Evolutionary conservation across 1,140 invertebrate genomes (phyloP), one percentile per base, ranked within the genome.

Genomic region (Drosophila setifemur): DNA sequence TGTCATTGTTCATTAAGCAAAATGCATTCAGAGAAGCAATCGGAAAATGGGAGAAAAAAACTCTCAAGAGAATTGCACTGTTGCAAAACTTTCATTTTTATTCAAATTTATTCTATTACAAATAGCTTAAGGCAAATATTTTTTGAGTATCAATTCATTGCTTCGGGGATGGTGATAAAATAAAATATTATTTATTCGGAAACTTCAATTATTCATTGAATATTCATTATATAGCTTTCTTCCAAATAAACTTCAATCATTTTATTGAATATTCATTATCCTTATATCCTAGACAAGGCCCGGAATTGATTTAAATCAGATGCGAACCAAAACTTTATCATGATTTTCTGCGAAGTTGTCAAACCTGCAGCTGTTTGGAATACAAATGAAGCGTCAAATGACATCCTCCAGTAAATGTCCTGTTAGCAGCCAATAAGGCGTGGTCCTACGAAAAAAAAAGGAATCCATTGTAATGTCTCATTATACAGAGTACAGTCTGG

Each of bases 391-490:
- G 66, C 50, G 50, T 9, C 64, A 69, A 42, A 69, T 18, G 14
- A 35, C 21, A 14, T 43, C 43, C 50, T 33, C 14, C 23, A 31
- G 35, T 26, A 57, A 69, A 69, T 69, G 33, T 69, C 50, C 66
- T 69, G 26, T 69, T 69, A 31, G 66, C 66, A 69, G 50, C 66
- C 66, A 69, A 69, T 69, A 69, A 67, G 64, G 61, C 61, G 57
- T 43, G 31, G 28, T 21, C 23, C 42, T 25, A 42, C 19, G 45
- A 40, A 69, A 18, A 26, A 43, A 42, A 58, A 43, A 21, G 50
- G 53, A 61, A 61, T 61, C 58, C 61, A 64, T 66, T 66, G 61
- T 64, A 64, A 66, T 66, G 61, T 44, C 43, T 66, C 58, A 66
- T 64, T 49, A 64, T 64, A 44, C 60, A n/a, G 33, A 63, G 60